Evolutionary conservation across 1,140 invertebrate species (phyloP), one percentile per base, ranked within the genome.

Genomic region (Oryzaephilus surinamensis): DNA sequence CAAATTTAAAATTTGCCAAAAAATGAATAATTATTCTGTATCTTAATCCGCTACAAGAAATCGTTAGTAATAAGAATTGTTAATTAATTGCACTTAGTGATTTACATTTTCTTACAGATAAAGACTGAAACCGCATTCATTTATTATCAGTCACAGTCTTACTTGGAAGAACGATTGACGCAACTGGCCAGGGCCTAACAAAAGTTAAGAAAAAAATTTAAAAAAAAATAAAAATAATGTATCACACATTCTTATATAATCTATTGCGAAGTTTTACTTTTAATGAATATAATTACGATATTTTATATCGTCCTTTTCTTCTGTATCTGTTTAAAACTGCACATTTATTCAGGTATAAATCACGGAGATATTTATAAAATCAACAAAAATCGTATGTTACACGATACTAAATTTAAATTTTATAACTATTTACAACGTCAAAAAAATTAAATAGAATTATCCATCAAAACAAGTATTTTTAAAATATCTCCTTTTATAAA

Each of bases 51-150:
- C n/a, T n/a, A n/a, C n/a, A n/a, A n/a, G n/a, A n/a, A n/a, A n/a
- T n/a, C n/a, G n/a, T n/a, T n/a, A n/a, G n/a, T n/a, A n/a, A n/a
- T n/a, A n/a, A n/a, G n/a, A n/a, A n/a, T 24, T 52, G 47, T 56
- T 52, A 42, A 56, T 54, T 56, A 56, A 56, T 56, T 56, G 54
- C 54, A 56, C 54, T 56, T 56, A 54, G 27, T 36, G n/a, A 30
- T 19, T 32, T 37, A 41, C 32, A n/a, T 46, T 35, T 38, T 45
- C 44, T 43, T 49, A 43, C 39, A 43, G 37, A 42, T 30, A 49
- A 45, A 45, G 46, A 44, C 44, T 30, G 37, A 39, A 26, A 39
- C 43, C 43, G 42, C 20, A 35, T 41, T 29, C 32, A 38, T 38
- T 24, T 34, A 38, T 29, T 11, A 21, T 30, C 44, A 46, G 40